Evolutionary conservation across 2,113 vertebrate genomes (phyloP).

Genomic region (Collichthys lucidus): DNA sequence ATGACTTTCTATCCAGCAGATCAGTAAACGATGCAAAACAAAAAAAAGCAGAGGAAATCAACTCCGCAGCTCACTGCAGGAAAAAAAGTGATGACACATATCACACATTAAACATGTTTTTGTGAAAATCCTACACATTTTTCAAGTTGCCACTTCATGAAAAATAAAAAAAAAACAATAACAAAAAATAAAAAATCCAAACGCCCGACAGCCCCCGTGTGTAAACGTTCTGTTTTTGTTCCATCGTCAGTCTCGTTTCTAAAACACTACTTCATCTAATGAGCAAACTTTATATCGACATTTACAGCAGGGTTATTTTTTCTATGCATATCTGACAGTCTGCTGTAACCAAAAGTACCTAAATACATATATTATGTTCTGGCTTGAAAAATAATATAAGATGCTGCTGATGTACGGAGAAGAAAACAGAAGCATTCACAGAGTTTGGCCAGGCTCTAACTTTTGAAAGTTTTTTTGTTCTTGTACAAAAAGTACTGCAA

Average conservation of each 20-base stretch:
- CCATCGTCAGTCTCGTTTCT: conserved; percentile 34
- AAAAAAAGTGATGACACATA: conserved; percentile 28
- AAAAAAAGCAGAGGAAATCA: conserved; percentile 23
- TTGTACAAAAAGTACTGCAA: conserved; percentile 43
- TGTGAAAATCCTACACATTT: conserved; percentile 47
- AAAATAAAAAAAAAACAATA: conserved; percentile 25
- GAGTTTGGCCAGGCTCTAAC: conserved; percentile 33
- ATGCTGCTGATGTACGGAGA: conserved; percentile 26
- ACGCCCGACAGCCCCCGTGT: conserved; percentile 20
- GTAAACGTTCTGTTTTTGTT: conserved; percentile 56
- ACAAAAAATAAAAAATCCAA: conserved; percentile 4
- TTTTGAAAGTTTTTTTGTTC: conserved; percentile 27
- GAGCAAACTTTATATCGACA: conserved; percentile 9
- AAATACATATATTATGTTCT: conserved; percentile 21
- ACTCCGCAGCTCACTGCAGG: conserved; percentile 8
- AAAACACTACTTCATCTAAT: conserved; percentile 12
- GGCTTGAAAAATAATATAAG: conserved; percentile 27
- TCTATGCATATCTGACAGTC: conserved; percentile 7
- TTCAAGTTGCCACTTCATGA: conserved; percentile 61
- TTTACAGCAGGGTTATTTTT: neutral
- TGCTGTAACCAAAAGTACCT: conserved; percentile 20
- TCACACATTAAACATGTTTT: conserved; percentile 30
- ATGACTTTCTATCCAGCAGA: conserved; percentile 53
- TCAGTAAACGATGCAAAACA: conserved; percentile 39
- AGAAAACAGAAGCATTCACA: conserved; percentile 58